Evolutionary conservation across 2,797 vertebrate genomes (phyloP).

Genomic region (Nothura maculosa): DNA sequence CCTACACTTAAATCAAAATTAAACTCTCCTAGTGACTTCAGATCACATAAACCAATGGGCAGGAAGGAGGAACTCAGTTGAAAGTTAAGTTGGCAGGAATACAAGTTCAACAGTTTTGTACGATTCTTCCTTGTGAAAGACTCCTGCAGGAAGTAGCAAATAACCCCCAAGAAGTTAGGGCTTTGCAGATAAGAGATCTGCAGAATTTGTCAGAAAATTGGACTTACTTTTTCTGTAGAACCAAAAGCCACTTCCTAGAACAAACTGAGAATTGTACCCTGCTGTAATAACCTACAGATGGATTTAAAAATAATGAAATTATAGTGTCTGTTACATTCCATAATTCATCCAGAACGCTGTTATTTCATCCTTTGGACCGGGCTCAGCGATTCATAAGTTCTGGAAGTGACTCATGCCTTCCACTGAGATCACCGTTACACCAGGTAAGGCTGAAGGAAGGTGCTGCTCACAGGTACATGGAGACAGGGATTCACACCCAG

Average conservation of each 20-base stretch:
- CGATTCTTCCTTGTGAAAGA: not conserved
- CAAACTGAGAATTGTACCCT: not conserved
- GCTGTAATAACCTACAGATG: not conserved
- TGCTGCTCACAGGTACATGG: not conserved
- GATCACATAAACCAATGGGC: not conserved
- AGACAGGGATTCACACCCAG: not conserved
- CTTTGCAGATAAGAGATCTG: not conserved
- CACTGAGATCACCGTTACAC: conserved; percentile 37
- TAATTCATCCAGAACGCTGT: not conserved
- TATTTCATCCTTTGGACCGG: not conserved
- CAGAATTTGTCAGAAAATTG: not conserved
- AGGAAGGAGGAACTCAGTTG: not conserved
- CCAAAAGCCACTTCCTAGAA: not conserved
- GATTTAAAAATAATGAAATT: not conserved
- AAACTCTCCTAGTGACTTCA: not conserved
- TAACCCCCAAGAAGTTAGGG: not conserved
- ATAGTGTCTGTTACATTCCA: not conserved
- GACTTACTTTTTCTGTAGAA: not conserved
- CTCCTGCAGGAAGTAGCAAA: not conserved
- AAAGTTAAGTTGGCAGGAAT: not conserved
- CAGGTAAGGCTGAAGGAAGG: conserved; percentile 32
- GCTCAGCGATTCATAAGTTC: not conserved
- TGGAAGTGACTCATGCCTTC: conserved; percentile 52
- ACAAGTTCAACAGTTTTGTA: not conserved
- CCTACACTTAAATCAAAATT: not conserved